Base-by-base conservation (phyloP, 1,140 invertebrate genomes). In the Bathynomus jamesi region DNA sequence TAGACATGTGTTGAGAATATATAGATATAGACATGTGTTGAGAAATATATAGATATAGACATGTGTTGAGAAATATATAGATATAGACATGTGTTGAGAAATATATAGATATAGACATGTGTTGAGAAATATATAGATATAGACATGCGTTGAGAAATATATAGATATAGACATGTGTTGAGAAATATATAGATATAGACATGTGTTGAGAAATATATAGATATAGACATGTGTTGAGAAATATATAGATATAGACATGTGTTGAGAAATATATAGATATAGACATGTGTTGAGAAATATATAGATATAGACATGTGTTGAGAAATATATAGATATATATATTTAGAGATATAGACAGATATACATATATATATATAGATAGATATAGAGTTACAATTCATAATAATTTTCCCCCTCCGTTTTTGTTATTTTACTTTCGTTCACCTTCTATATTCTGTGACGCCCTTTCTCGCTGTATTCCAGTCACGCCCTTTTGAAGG, bases 201-300 rank as follows among this genome's bases (percentile, higher is more conserved):
- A 64, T 64, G 10, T 28, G 28, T 28, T 27, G 5, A 64, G 25
- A 64, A 7, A 64, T 64, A 25, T 5, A 63, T 64, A 28, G 5
- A 64, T 64, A 64, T 28, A 64, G 25, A 64, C 13, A 25, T 64
- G 28, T 28, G 28, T 27, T 8, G 5, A 64, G 25, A 64, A 7
- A 64, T 64, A 64, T 28, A 64, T 64, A 64, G 5, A 28, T 64
- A 64, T 64, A 64, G 7, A 64, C 13, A 64, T 64, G 11, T 64
- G 17, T 64, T 27, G 7, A 64, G 25, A 64, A 27, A 64, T 64
- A 25, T 64, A 64, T 64, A 64, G 25, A 64, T 64, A 64, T 64
- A 64, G 25, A 64, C 13, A 27, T 64, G 28, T 64, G 28, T 11
- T n/a, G n/a, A n/a, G n/a, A n/a, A n/a, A n/a, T 64, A 63, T 64